Evolutionary conservation across 2,797 vertebrate species (phyloP), one percentile per base, ranked within the genome.

Genomic region (Carapus acus): DNA sequence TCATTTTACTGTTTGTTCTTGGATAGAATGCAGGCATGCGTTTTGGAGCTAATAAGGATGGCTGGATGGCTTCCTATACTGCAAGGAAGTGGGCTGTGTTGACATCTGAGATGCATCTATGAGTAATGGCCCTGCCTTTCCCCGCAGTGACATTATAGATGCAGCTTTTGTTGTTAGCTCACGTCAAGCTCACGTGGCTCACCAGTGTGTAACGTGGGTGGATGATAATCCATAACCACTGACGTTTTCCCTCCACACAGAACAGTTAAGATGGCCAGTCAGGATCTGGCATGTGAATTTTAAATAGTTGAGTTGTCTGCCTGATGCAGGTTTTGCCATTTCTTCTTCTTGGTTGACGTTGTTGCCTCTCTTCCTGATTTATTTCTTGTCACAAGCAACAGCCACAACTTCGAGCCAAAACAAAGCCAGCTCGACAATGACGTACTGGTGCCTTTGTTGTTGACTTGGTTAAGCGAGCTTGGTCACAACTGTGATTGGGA

Each of bases 21-120:
- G 38, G 67, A 50, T 31, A 40, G 50, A 59, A 54, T 49, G 21
- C 43, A 67, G 66, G 42, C 41, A 54, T 40, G 53, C 8, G 3
- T 45, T 61, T 64, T 49, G 54, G 56, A 62, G 63, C 53, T 59
- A 71, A 68, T 63, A 58, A 67, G 57, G 43, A 66, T 60, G 59
- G 49, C 56, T 68, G 59, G 67, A 65, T 69, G 54, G 43, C 62
- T 67, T 54, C 43, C 56, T 67, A 16, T 58, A 44, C 73, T 66
- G 53, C 53, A 54, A n/a, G 58, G 65, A 58, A 62, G 51, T 22
- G 56, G 40, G 49, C 52, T 60, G 29, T 48, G 44, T 31, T 67
- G 50, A 57, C 64, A 51, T 53, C 21, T 62, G 50, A 52, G 54
- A 70, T 58, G 31, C 1, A 17, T 45, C 52, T 38, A 33, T 71